These are phyloP conservation scores for Eubasilissa regina DNA, from an alignment of 1,140 invertebrate genomes.

Conservation along the genomic window DNA sequence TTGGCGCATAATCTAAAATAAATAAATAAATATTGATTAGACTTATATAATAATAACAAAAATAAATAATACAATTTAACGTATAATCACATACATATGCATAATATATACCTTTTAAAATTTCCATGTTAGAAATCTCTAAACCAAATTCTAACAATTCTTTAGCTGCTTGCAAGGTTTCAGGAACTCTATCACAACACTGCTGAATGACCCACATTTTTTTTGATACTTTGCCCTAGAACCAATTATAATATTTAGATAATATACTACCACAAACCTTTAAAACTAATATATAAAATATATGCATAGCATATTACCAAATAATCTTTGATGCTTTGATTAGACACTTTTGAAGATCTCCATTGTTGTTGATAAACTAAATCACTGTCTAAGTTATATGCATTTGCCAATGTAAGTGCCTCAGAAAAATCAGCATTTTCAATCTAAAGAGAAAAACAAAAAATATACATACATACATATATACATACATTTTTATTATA, in stretches of 20 bases:
- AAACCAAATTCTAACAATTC: slow-evolving; percentile 85
- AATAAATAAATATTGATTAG: slow-evolving; percentile 9
- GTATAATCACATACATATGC: not conserved
- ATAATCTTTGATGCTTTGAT: slow-evolving; percentile 83
- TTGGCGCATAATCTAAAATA: slow-evolving; percentile 27
- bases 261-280: not conserved
- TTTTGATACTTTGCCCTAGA: slow-evolving; percentile 83
- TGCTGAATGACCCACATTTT: slow-evolving; percentile 88
- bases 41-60: no score
- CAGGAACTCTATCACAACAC: slow-evolving; percentile 83
- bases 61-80: not conserved
- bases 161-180: slow-evolving; percentile 80
- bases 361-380: slow-evolving; percentile 89
- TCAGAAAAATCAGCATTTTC: slow-evolving; percentile 83
- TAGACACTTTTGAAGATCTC: slow-evolving; percentile 81
- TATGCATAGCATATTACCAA: slow-evolving; percentile 67
- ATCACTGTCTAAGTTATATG: slow-evolving; percentile 85
- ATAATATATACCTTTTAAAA: slow-evolving; percentile 69
- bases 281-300: not conserved
- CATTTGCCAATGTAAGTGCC: slow-evolving; percentile 81
- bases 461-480: not conserved
- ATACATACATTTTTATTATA: no score
- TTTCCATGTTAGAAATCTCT: slow-evolving; percentile 78
- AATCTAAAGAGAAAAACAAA: slow-evolving; percentile 68
- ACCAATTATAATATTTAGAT: not conserved